These are phyloP conservation scores for Lichenostomus cassidix DNA, from an alignment of 2,113 vertebrate species.

Conservation along the genomic window DNA sequence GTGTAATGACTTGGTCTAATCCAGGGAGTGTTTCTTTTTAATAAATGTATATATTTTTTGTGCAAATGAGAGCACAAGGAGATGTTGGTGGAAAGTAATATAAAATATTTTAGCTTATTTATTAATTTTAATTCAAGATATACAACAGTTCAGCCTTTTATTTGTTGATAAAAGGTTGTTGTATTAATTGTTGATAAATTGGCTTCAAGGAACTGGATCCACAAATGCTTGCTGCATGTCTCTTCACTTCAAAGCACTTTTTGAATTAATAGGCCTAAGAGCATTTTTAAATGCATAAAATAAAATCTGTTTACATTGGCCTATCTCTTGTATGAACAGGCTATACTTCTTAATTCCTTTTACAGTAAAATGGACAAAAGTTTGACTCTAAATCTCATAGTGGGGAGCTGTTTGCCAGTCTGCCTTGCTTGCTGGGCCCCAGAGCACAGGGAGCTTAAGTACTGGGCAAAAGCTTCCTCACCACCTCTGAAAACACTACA, in stretches of 20 bases:
- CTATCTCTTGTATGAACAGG: not conserved
- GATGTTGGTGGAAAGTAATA: not conserved
- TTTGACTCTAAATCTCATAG: not conserved
- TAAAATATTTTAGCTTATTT: not conserved
- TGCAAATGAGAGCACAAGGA: not conserved
- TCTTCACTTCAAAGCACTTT: not conserved
- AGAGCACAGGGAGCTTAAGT: not conserved
- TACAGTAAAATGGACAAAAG: not conserved
- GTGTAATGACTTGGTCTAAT: not conserved
- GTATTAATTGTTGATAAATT: not conserved
- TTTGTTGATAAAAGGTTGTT: not conserved
- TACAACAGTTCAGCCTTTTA: not conserved
- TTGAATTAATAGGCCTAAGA: not conserved
- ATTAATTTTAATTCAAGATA: not conserved
- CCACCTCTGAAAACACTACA: not conserved
- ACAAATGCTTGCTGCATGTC: not conserved
- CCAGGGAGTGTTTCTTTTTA: not conserved
- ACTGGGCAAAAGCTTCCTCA: not conserved
- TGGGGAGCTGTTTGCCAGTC: not conserved
- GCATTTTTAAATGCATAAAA: not conserved
- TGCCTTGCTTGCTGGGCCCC: not conserved
- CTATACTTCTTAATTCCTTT: not conserved
- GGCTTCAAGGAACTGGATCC: not conserved
- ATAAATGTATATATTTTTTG: not conserved
- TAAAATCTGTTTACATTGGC: not conserved